Evolutionary conservation across 2,888 invertebrate genomes (phyloP), one percentile per base, ranked within the genome.

Genomic region (Tiphia femorata): DNA sequence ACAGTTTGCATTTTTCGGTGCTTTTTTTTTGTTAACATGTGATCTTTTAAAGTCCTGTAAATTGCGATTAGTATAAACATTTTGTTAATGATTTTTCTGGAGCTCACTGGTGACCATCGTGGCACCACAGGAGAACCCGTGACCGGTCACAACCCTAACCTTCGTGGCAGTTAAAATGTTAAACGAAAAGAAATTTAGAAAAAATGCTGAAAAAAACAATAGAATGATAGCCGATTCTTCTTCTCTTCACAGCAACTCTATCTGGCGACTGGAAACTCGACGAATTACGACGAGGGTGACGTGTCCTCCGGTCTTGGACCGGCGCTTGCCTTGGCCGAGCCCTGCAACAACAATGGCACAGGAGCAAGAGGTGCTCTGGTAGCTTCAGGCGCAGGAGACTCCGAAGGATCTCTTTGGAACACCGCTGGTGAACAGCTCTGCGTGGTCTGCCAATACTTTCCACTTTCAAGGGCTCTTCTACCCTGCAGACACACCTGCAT

Each of bases 401-500:
- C 83, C 8, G 86, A 86, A 33, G 86, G 86, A 53, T 85, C 86
- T 8, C 78, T 87, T 33, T 87, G 87, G 86, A 87, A 87, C 68
- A 84, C 84, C 12, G 85, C 86, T 1, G 87, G 87, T 3, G 89
- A 89, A 69, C 89, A 89, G 70, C 81, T 89, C 2, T 95, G 95
- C 85, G 92, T 94, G 62, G 94, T 95, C 71, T 95, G 95, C 84
- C 92, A 94, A 75, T 89, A 89, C 72, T 90, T 88, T 76, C 91
- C 91, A 16, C 86, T 94, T 48, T 92, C 92, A 0, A 87, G 93
- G 64, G 95, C 93, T 29, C 84, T 95, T 51, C 85, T 95, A 75
- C 95, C 95, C 0, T 95, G 95, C 85, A 87, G 89, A 14, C 95
- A 95, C 84, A 93, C 94, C 3, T 95, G 95, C 74, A 90, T 94